Conservation (phyloP, 92 coral and sea anemone species). For the Chrysogorgia sp. region DNA sequence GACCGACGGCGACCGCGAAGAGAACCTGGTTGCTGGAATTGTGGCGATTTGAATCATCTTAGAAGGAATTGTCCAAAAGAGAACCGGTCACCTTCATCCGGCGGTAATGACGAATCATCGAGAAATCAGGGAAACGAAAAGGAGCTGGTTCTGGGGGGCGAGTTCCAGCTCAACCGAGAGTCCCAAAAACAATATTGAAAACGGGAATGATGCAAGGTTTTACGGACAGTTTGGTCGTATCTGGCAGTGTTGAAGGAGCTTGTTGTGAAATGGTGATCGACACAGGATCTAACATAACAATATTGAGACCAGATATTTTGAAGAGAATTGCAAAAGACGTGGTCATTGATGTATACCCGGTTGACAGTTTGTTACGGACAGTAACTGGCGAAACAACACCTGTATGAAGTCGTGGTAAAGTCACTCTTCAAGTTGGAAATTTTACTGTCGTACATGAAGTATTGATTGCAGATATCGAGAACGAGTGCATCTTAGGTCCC, state of each 20-base stretch:
- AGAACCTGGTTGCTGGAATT: slow-evolving; percentile 46
- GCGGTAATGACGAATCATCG: not conserved
- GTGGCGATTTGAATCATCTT: slow-evolving; percentile 38
- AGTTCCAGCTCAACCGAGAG: slow-evolving; percentile 14
- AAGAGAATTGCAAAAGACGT: slow-evolving; percentile 7
- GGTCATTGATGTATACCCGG: not conserved
- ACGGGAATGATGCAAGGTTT: slow-evolving; percentile 44
- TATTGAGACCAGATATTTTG: slow-evolving; percentile 34
- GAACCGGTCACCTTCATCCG: not conserved
- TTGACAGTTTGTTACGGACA: slow-evolving; percentile 16
- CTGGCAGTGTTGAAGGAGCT: slow-evolving; percentile 17
- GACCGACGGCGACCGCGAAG: not conserved
- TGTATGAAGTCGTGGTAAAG: slow-evolving; percentile 37
- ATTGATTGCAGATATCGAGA: slow-evolving; percentile 52
- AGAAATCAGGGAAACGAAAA: slow-evolving; percentile 38
- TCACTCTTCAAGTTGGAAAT: slow-evolving; percentile 21
- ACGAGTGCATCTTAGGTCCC: slow-evolving; percentile 53
- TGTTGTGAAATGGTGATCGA: slow-evolving; percentile 41
- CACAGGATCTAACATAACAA: slow-evolving; percentile 50
- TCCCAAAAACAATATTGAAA: slow-evolving; percentile 18
- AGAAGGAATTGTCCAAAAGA: slow-evolving; percentile 33
- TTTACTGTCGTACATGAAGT: slow-evolving; percentile 13
- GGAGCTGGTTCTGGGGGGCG: slow-evolving; percentile 43
- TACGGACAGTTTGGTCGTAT: slow-evolving; percentile 41
- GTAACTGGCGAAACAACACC: slow-evolving; percentile 53